Conservation (phyloP, 1,140 invertebrate species). For the Atta texana region DNA sequence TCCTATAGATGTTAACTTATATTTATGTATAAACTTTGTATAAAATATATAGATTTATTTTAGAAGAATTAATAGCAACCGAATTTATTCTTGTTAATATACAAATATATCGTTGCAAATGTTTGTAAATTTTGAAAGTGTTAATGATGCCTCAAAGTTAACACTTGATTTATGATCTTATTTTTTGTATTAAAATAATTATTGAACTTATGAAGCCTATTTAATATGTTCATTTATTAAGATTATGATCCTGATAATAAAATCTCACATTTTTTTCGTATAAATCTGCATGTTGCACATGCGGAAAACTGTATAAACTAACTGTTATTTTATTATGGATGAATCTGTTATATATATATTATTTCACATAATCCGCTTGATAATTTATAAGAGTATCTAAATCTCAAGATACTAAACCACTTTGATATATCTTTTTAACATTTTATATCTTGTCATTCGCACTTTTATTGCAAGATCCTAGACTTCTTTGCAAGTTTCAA, state of each 20-base stretch:
- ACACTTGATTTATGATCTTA: no score
- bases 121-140: no score
- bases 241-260: background rate
- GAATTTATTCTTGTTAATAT: no score
- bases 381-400: slow-evolving; percentile 8
- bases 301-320: background rate
- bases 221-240: no score
- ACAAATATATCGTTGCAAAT: no score
- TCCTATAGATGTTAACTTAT: no score
- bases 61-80: no score
- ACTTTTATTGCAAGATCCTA: slow-evolving; percentile 33
- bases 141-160: no score
- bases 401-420: slow-evolving; percentile 7
- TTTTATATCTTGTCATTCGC: slow-evolving; percentile 28
- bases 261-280: background rate
- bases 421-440: slow-evolving; percentile 19
- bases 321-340: background rate
- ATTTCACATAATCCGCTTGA: background rate
- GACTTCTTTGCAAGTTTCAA: slow-evolving; percentile 1
- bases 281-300: background rate
- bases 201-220: no score
- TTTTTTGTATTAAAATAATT: no score
- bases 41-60: no score
- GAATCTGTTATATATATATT: background rate
- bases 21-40: no score